Percentiles rank a stretch among this genome's conserved stretches.
Evolutionary conservation across 2,113 vertebrate species (phyloP).

Genomic region (Paraplagusia blochii): DNA sequence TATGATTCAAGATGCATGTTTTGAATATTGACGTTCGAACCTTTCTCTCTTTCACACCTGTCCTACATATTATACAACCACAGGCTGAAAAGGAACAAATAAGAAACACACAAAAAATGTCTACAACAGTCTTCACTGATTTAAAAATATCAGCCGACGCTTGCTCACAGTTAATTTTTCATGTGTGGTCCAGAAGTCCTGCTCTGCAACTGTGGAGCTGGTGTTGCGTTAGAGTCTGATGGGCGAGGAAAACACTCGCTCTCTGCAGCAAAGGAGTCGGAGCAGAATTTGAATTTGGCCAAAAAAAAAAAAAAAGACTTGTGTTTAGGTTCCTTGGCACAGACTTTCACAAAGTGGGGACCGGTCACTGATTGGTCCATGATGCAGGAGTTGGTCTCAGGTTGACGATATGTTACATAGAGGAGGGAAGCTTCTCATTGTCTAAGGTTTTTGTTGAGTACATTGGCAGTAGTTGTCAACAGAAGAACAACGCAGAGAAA

Average conservation of each 20-base stretch:
- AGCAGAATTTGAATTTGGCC: background rate
- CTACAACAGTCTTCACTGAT: background rate
- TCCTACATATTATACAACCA: background rate
- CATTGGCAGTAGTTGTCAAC: too few relatives aligned
- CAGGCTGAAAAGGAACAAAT: background rate
- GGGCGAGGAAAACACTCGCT: background rate
- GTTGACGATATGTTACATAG: too few relatives aligned
- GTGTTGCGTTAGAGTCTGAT: background rate
- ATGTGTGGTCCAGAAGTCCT: constrained; percentile 4
- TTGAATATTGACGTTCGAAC: too few relatives aligned
- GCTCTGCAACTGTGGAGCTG: background rate
- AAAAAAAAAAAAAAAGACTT: background rate
- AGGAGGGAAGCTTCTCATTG: too few relatives aligned
- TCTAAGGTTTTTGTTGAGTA: too few relatives aligned
- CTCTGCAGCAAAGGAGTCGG: background rate
- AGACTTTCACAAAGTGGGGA: too few relatives aligned
- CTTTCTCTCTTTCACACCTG: background rate
- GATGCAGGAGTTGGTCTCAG: too few relatives aligned
- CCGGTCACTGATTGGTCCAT: too few relatives aligned
- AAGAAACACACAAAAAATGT: background rate
- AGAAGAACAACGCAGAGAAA: too few relatives aligned
- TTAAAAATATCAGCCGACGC: background rate
- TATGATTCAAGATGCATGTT: too few relatives aligned
- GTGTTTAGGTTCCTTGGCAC: background rate
- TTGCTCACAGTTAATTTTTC: background rate